Evolutionary conservation across 2,888 invertebrate genomes (phyloP).

Genomic region (Chymomyza fuscimana): DNA sequence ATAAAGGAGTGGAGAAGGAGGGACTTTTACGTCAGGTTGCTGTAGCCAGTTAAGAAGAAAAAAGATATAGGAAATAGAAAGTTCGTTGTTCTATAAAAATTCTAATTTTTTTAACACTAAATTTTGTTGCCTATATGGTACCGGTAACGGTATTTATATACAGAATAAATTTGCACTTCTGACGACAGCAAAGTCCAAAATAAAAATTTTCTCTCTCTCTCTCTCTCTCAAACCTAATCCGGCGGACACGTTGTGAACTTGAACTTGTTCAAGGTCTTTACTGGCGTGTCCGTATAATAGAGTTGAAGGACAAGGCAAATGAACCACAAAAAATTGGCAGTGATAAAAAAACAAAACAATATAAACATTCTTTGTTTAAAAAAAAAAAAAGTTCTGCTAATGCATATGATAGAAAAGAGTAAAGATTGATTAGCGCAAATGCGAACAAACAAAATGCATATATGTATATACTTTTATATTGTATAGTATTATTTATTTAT

Average conservation of each 20-base stretch:
- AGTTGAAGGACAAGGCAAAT: slow-evolving; percentile 3
- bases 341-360: slow-evolving; percentile 21
- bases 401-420: slow-evolving; percentile 30
- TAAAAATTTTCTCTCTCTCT: not conserved
- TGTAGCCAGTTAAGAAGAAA: too few species aligned
- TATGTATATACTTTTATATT: not conserved
- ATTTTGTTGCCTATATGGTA: not conserved
- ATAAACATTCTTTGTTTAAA: slow-evolving; percentile 63
- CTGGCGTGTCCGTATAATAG: slow-evolving; percentile 9
- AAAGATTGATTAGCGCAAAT: slow-evolving; percentile 35
- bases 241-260: slow-evolving; percentile 46
- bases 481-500: not conserved
- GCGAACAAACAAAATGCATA: slow-evolving; percentile 11
- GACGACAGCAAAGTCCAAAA: not conserved
- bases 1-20: too few species aligned
- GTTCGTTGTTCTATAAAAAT: too few species aligned
- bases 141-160: not conserved
- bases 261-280: slow-evolving; percentile 66
- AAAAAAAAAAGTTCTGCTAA: not conserved
- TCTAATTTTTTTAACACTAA: not conserved
- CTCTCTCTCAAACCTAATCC: not conserved
- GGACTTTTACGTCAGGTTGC: too few species aligned
- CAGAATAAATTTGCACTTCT: not conserved
- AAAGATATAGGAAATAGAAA: too few species aligned
- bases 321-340: slow-evolving; percentile 18